These are phyloP conservation scores for Epizoanthus illoricatus DNA, from an alignment of 92 coral and sea anemone genomes.

Conservation along the genomic window DNA sequence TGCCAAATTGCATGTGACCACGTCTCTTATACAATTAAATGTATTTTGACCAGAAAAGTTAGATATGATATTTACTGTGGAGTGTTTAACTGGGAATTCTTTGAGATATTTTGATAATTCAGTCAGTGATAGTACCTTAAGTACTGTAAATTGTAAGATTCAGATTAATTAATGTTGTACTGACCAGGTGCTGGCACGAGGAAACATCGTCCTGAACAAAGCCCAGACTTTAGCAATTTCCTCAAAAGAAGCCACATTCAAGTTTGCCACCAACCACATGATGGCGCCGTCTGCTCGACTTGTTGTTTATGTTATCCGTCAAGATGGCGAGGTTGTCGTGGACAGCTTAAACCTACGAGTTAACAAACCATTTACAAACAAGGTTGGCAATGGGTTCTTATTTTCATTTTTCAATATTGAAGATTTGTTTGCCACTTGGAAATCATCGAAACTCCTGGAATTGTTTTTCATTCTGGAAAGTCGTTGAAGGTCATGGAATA, in stretches of 20 bases:
- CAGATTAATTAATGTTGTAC: neutral
- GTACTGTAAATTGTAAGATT: neutral
- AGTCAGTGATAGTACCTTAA: neutral
- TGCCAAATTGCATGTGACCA: too few species aligned
- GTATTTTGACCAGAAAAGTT: too few species aligned
- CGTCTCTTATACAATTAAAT: too few species aligned
- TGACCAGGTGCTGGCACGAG: slow-evolving; percentile 78
- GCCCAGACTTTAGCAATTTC: slow-evolving; percentile 37
- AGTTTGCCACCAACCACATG: slow-evolving; percentile 44
- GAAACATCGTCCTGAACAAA: slow-evolving; percentile 55
- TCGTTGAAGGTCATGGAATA: too few species aligned
- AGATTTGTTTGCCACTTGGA: neutral
- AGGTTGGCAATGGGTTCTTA: slow-evolving; percentile 45
- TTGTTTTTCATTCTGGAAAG: too few species aligned
- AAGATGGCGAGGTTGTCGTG: slow-evolving; percentile 83
- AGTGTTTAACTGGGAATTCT: too few species aligned
- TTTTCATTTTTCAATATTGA: too few species aligned
- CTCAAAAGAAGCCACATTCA: slow-evolving; percentile 58
- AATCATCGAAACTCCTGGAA: too few species aligned
- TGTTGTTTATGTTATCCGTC: slow-evolving; percentile 71
- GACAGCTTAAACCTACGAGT: slow-evolving; percentile 79
- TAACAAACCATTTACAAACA: slow-evolving; percentile 81
- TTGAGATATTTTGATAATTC: too few species aligned
- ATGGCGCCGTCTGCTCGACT: slow-evolving; percentile 91
- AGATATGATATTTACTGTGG: too few species aligned